Conservation (phyloP, 2,888 invertebrate genomes). For the Syrista parreyssii region DNA sequence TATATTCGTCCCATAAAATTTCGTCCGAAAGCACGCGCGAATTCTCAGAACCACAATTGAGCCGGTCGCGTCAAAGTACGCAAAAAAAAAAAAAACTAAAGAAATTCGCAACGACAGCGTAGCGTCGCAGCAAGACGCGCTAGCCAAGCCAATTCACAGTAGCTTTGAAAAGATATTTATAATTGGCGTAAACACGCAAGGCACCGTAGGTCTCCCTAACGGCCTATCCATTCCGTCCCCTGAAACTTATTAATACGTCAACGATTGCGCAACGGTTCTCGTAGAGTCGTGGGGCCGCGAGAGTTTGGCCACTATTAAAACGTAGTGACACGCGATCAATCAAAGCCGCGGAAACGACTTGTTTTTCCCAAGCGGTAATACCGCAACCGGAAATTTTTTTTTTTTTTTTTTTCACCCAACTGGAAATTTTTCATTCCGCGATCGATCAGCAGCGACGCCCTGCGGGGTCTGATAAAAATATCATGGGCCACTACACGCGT, state of each 20-base stretch:
- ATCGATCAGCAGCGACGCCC: background rate
- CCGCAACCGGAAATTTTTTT: background rate
- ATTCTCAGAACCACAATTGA: background rate
- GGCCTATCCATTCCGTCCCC: background rate
- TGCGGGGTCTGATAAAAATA: background rate
- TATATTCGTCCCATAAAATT: background rate
- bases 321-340: slow-evolving; percentile 1
- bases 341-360: slow-evolving; percentile 6
- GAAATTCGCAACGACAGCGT: background rate
- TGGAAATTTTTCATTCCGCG: background rate
- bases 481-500: background rate
- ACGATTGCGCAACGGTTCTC: background rate
- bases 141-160: background rate
- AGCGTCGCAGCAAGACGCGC: background rate
- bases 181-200: background rate
- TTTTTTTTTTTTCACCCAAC: background rate
- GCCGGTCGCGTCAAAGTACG: background rate
- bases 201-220: background rate
- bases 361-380: background rate
- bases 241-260: slow-evolving; percentile 1
- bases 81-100: background rate
- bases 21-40: background rate
- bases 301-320: background rate
- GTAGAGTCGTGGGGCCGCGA: background rate
- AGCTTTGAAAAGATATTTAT: slow-evolving; percentile 1